Evolutionary conservation across 2,888 invertebrate genomes (phyloP).

Genomic region (Penaeus monodon): DNA sequence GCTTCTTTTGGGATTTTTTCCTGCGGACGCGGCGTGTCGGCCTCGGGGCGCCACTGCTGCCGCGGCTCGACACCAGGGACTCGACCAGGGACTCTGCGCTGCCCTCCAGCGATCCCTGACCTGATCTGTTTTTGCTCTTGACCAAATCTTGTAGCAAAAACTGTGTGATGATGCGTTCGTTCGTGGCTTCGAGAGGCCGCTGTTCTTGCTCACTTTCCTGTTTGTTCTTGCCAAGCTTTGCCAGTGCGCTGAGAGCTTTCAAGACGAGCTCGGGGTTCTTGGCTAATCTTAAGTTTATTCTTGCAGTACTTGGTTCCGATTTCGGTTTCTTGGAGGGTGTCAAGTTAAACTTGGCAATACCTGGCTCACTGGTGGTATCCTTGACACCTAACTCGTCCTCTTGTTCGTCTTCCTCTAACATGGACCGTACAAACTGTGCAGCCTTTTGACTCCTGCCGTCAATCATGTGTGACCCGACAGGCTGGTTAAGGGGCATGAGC

Average conservation of each 20-base stretch:
- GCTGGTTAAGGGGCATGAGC: constrained; percentile 63
- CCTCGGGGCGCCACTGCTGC: constrained; percentile 50
- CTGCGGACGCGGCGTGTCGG: constrained; percentile 46
- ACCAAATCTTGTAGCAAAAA: not conserved
- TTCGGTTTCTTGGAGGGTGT: constrained; percentile 47
- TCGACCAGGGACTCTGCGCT: constrained; percentile 55
- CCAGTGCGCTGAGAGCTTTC: constrained; percentile 33
- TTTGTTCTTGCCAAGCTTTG: constrained; percentile 38
- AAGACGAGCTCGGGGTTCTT: constrained; percentile 55
- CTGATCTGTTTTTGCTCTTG: constrained; percentile 11
- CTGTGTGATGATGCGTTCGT: constrained; percentile 4
- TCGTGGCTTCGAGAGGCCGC: not conserved
- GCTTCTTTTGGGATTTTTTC: constrained; percentile 55
- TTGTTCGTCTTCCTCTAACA: constrained; percentile 53
- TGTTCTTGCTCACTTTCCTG: constrained; percentile 7
- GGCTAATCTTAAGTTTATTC: constrained; percentile 31
- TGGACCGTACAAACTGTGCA: constrained; percentile 52
- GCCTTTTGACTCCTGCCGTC: constrained; percentile 59
- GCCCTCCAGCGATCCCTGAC: constrained; percentile 26
- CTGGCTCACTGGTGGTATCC: constrained; percentile 64
- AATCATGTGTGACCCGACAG: constrained; percentile 58
- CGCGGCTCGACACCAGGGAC: constrained; percentile 56
- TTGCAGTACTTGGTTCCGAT: constrained; percentile 56
- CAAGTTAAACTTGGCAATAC: constrained; percentile 55
- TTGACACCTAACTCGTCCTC: constrained; percentile 23